Conservation (phyloP, 2,113 vertebrate genomes). For the Nanorana parkeri region DNA sequence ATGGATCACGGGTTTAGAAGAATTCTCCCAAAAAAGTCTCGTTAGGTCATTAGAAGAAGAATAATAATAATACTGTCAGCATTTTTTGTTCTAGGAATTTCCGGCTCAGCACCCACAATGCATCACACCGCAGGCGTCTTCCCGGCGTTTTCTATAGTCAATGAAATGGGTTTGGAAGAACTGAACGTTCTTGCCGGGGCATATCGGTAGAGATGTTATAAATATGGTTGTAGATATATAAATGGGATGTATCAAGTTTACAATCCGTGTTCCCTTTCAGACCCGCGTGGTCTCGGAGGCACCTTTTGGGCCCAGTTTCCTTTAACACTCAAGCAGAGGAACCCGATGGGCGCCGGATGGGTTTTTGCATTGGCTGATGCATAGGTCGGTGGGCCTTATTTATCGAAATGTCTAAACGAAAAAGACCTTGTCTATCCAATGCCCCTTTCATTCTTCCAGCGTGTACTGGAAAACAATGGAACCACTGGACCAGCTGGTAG, state of each 20-base stretch:
- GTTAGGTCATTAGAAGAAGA: background rate
- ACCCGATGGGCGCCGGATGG: too few species aligned
- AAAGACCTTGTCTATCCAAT: too few species aligned
- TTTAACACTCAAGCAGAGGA: background rate
- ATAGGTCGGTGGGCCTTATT: background rate
- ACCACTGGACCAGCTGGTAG: too few species aligned
- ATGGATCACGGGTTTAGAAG: background rate
- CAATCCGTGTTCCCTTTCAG: background rate
- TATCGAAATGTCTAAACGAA: too few species aligned
- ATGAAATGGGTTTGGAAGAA: too few species aligned
- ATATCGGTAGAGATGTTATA: too few species aligned
- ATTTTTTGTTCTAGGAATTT: background rate
- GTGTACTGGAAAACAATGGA: too few species aligned
- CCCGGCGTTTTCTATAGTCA: background rate
- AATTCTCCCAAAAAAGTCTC: background rate
- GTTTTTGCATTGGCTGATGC: conserved; percentile 37
- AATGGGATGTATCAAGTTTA: conserved; percentile 23
- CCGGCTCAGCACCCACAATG: background rate
- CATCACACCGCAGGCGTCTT: background rate
- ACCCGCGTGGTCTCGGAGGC: conserved; percentile 1
- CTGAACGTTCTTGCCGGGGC: too few species aligned
- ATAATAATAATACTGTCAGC: background rate
- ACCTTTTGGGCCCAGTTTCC: conserved; percentile 6
- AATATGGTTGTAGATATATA: background rate
- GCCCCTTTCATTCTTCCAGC: too few species aligned